These are phyloP conservation scores for Gallinago jamesoni DNA, from an alignment of 2,113 vertebrate species.

Conservation along the genomic window DNA sequence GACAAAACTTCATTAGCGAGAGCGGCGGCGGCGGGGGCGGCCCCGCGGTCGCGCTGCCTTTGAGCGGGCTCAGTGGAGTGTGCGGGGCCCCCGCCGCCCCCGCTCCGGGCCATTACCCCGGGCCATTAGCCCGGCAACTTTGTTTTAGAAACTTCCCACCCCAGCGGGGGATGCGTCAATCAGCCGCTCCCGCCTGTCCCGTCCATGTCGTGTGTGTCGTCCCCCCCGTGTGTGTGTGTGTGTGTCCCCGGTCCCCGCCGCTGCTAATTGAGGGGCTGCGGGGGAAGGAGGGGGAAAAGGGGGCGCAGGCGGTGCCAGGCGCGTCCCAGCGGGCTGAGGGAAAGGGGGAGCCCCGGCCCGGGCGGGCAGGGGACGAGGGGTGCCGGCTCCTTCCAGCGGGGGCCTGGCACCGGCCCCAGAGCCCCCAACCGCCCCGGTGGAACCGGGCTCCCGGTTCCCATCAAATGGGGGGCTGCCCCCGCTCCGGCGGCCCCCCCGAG, in stretches of 20 bases:
- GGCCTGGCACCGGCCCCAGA: background rate
- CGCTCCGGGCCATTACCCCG: slow-evolving; percentile 76
- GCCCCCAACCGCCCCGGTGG: too few relatives aligned
- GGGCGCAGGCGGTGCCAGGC: background rate
- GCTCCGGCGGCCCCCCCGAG: background rate
- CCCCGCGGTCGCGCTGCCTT: slow-evolving; percentile 80
- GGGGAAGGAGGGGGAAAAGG: background rate
- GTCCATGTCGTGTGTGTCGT: too few relatives aligned
- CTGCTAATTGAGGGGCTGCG: slow-evolving; percentile 19
- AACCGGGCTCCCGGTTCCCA: background rate
- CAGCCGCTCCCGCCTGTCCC: slow-evolving; percentile 62
- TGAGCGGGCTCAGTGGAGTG: slow-evolving; percentile 89
- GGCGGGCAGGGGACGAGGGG: too few relatives aligned
- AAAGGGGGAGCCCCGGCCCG: background rate
- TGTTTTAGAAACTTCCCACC: slow-evolving; percentile 76
- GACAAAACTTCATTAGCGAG: slow-evolving; percentile 88
- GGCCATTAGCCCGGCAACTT: slow-evolving; percentile 75
- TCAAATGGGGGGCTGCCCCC: background rate
- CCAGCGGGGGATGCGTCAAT: slow-evolving; percentile 81
- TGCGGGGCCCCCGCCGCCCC: slow-evolving; percentile 77
- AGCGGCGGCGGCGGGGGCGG: slow-evolving; percentile 79
- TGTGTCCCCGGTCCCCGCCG: background rate
- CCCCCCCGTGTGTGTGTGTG: too few relatives aligned
- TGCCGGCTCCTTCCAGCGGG: too few relatives aligned
- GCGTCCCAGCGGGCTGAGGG: background rate